A percentile compares a stretch with the other conserved stretches of the same genome.
Evolutionary conservation across 1,140 invertebrate genomes (phyloP).

Genomic region (Mesaphorura yosii): DNA sequence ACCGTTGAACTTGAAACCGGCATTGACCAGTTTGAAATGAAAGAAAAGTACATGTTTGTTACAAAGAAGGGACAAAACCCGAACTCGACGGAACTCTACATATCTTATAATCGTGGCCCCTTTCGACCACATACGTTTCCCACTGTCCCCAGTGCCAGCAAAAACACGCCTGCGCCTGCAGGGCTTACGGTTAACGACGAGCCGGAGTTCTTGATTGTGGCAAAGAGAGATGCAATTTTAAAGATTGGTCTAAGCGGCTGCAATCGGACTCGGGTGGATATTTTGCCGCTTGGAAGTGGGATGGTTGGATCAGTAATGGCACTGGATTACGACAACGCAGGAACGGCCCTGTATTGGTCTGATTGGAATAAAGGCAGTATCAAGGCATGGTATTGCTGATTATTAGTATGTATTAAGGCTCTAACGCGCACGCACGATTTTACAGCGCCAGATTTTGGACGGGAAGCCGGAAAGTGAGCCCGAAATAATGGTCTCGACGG

Average conservation of each 20-base stretch:
- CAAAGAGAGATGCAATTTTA: slow-evolving; percentile 59
- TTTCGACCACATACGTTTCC: slow-evolving; percentile 65
- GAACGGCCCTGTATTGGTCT: slow-evolving; percentile 80
- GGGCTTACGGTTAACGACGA: too few species aligned
- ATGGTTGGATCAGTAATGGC: slow-evolving; percentile 67
- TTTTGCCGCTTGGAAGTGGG: slow-evolving; percentile 56
- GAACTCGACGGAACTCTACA: slow-evolving; percentile 52
- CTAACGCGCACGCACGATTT: too few species aligned
- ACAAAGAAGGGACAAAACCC: slow-evolving; percentile 44
- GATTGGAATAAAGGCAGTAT: slow-evolving; percentile 69
- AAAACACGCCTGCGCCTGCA: too few species aligned
- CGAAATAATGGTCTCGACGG: slow-evolving; percentile 58
- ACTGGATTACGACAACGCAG: slow-evolving; percentile 73
- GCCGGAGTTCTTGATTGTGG: slow-evolving; percentile 59
- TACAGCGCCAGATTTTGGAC: too few species aligned
- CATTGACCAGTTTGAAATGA: slow-evolving; percentile 68
- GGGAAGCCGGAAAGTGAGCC: slow-evolving; percentile 48
- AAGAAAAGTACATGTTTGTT: slow-evolving; percentile 73
- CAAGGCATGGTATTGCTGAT: slow-evolving; percentile 61
- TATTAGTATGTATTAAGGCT: too few species aligned
- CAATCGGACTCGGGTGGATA: slow-evolving; percentile 42
- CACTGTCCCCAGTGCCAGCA: too few species aligned
- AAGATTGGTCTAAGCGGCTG: slow-evolving; percentile 55
- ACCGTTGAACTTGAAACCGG: slow-evolving; percentile 48
- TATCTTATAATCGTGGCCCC: slow-evolving; percentile 58